Conservation (phyloP, 2,797 vertebrate species). For the Mus minutoides region DNA sequence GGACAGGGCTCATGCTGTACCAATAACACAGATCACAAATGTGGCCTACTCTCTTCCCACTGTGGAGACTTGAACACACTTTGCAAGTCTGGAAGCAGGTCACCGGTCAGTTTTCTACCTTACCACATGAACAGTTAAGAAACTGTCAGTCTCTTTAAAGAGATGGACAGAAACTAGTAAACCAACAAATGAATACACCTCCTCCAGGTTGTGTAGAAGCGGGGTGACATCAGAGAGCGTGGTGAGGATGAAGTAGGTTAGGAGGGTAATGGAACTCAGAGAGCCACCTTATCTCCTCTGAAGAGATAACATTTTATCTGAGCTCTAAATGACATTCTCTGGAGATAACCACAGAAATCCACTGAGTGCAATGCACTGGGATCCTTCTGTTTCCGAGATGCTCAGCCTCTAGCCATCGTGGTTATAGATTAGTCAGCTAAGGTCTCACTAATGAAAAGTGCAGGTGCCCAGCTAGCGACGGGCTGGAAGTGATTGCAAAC, state of each 20-base stretch:
- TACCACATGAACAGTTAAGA: not conserved
- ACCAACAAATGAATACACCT: not conserved
- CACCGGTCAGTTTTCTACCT: slow-evolving; percentile 39
- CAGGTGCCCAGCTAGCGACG: not conserved
- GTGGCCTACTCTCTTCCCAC: not conserved
- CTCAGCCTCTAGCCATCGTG: not conserved
- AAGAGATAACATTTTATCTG: not conserved
- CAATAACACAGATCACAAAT: not conserved
- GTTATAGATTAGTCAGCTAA: not conserved
- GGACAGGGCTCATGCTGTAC: not conserved
- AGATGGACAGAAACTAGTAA: not conserved
- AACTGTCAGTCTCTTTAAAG: not conserved
- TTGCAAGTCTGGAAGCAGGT: not conserved
- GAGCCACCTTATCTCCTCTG: not conserved
- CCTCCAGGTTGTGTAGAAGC: not conserved
- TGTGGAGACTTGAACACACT: not conserved
- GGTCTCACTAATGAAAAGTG: not conserved
- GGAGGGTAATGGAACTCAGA: not conserved
- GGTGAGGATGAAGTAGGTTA: not conserved
- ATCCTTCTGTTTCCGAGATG: not conserved
- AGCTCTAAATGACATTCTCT: not conserved
- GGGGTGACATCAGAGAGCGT: not conserved
- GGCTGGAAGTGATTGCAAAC: slow-evolving; percentile 35
- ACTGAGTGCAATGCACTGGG: not conserved
- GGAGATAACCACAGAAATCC: not conserved